Evolutionary conservation across 2,888 invertebrate species (phyloP).

Genomic region (Rapana venosa): DNA sequence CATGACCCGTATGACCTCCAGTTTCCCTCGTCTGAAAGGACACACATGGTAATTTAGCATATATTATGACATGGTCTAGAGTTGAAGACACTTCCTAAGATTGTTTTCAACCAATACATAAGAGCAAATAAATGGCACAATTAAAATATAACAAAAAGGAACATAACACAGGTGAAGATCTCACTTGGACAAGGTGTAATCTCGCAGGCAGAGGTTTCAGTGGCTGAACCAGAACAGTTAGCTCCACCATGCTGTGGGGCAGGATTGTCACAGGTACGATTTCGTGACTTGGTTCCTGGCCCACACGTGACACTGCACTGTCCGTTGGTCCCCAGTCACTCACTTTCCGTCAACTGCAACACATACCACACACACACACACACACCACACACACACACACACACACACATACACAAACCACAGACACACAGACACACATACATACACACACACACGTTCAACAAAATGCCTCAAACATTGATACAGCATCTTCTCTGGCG

Average conservation of each 20-base stretch:
- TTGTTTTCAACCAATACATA: too few species aligned
- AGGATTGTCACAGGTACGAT: constrained; percentile 50
- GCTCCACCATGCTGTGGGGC: constrained; percentile 49
- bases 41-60: background rate
- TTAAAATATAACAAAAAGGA: too few species aligned
- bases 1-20: constrained; percentile 55
- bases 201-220: too few species aligned
- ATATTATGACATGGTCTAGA: too few species aligned
- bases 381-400: background rate
- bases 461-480: too few species aligned
- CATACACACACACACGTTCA: background rate
- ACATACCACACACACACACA: background rate
- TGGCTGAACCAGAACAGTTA: constrained; percentile 36
- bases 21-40: constrained; percentile 43
- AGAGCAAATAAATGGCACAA: too few species aligned
- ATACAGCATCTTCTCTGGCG: too few species aligned
- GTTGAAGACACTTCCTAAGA: too few species aligned
- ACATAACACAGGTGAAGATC: too few species aligned
- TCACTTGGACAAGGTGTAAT: too few species aligned
- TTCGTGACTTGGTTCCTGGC: constrained; percentile 46
- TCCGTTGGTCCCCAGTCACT: constrained; percentile 40
- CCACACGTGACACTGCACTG: constrained; percentile 40
- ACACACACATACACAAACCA: too few species aligned
- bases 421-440: background rate
- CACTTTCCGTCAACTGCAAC: constrained; percentile 46